Conservation (phyloP, 2,113 vertebrate genomes). For the Glaucomys volans region DNA sequence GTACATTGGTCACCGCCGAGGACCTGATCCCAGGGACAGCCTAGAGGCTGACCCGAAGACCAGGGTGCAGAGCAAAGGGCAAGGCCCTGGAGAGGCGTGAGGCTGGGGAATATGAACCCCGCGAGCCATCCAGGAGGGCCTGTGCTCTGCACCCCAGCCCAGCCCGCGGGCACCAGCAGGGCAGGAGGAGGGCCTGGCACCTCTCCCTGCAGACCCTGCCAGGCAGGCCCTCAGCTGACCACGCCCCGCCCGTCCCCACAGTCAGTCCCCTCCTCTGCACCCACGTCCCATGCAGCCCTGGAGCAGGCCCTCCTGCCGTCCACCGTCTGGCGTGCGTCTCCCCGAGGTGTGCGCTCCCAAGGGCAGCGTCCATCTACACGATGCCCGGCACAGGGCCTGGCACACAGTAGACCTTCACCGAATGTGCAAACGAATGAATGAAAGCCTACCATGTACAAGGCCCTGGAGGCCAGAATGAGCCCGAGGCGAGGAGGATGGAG, state of each 20-base stretch:
- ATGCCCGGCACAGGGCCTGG: constrained; percentile 76
- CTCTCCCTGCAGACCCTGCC: not conserved
- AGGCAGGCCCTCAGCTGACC: not conserved
- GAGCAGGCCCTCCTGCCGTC: constrained; percentile 18
- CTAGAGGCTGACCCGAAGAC: not conserved
- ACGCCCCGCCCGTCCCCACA: not conserved
- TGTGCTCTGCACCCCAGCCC: not conserved
- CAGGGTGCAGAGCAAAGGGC: accelerated
- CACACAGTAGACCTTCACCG: constrained; percentile 82
- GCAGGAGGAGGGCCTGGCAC: accelerated
- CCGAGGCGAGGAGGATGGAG: constrained; percentile 43
- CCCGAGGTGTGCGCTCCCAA: constrained; percentile 38
- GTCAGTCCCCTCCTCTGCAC: not conserved
- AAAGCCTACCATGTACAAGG: constrained; percentile 83
- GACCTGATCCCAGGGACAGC: not conserved
- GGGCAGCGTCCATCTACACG: constrained; percentile 64
- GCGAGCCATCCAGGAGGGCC: accelerated
- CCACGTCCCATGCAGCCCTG: not conserved
- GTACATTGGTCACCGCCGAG: accelerated
- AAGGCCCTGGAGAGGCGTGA: not conserved
- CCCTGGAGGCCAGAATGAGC: constrained; percentile 78
- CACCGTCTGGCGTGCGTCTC: not conserved
- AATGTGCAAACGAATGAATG: constrained; percentile 74
- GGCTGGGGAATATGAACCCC: not conserved
- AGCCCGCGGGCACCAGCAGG: not conserved